Evolutionary conservation across 2,797 vertebrate genomes (phyloP).

Genomic region (Eutrigla gurnardus): DNA sequence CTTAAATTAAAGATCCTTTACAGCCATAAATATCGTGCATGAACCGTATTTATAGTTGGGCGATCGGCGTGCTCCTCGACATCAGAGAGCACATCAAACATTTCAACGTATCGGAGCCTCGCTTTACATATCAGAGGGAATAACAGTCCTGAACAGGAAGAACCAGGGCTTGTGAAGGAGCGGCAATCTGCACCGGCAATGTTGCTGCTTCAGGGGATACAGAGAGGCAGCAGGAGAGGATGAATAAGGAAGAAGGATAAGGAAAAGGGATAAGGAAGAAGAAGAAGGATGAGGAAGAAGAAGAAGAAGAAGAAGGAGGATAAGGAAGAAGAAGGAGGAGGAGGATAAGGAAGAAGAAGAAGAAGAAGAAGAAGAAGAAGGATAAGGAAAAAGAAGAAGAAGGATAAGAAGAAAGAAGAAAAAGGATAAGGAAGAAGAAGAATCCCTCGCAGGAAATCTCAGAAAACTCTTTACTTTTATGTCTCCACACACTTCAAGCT

Average conservation of each 20-base stretch:
- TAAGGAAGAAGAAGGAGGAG: no score
- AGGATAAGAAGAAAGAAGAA: no score
- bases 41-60: conserved; percentile 53
- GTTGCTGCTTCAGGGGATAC: conserved; percentile 47
- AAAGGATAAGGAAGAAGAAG: neutral
- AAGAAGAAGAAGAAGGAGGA: no score
- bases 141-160: conserved; percentile 46
- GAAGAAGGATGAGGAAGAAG: no score
- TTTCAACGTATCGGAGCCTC: conserved; percentile 60
- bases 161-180: conserved; percentile 38
- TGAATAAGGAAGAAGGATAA: neutral
- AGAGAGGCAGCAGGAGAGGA: conserved; percentile 26
- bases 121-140: conserved; percentile 71
- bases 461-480: no score
- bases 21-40: conserved; percentile 37
- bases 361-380: conserved; percentile 2
- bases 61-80: conserved; percentile 43
- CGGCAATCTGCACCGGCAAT: conserved; percentile 12
- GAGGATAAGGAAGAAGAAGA: neutral
- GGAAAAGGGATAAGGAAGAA: no score
- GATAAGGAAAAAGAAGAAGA: no score
- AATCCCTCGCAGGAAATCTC: conserved; percentile 22
- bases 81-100: conserved; percentile 68
- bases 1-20: conserved; percentile 40
- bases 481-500: no score